Conservation (phyloP, 1,140 invertebrate genomes). For the Drosophila sucinea region DNA sequence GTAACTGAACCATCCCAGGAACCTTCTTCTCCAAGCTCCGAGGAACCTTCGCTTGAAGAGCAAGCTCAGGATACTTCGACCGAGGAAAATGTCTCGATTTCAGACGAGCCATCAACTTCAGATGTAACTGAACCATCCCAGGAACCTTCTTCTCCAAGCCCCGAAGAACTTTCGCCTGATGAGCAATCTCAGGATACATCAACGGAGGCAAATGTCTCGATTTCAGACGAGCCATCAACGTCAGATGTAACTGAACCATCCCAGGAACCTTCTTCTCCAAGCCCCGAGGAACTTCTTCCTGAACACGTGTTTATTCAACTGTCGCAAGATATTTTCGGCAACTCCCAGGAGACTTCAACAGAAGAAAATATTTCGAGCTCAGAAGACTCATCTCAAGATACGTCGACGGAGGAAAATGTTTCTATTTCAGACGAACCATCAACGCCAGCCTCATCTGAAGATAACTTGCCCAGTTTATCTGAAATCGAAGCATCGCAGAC, state of each 20-base stretch:
- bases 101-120: neutral
- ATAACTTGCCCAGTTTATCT: too few relatives aligned
- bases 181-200: conserved; percentile 2
- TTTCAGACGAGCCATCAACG: conserved; percentile 1
- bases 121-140: neutral
- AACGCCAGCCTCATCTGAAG: neutral
- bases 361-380: neutral
- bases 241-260: neutral
- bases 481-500: too few relatives aligned
- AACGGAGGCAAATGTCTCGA: neutral
- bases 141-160: conserved; percentile 15
- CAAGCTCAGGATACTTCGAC: conserved; percentile 5
- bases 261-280: neutral
- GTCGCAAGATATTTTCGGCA: neutral
- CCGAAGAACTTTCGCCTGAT: neutral
- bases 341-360: neutral
- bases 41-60: neutral
- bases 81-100: neutral
- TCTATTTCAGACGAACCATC: neutral
- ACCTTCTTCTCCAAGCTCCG: neutral
- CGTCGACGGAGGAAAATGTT: neutral
- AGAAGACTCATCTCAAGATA: neutral
- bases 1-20: neutral
- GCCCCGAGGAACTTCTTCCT: neutral
- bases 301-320: neutral